Conservation (phyloP, 2,797 vertebrate species). For the Fistularia tabacaria region DNA sequence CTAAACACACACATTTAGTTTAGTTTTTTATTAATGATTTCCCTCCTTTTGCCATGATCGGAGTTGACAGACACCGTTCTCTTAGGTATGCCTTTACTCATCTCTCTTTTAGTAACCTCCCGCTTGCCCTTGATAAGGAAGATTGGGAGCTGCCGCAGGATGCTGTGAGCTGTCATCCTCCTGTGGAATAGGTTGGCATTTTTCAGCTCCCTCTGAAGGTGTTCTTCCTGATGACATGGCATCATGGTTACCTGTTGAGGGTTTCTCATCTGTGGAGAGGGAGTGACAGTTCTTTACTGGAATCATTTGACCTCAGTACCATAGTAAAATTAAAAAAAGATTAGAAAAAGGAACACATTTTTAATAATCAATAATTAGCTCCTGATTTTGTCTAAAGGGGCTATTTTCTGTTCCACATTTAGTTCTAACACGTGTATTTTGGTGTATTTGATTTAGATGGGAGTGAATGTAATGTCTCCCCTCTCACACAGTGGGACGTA, state of each 20-base stretch:
- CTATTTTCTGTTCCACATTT: too few relatives aligned
- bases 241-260: constrained; percentile 23
- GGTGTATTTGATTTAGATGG: too few relatives aligned
- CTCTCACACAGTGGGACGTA: too few relatives aligned
- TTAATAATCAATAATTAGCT: too few relatives aligned
- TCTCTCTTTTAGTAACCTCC: constrained; percentile 48
- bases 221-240: constrained; percentile 36
- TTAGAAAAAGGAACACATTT: too few relatives aligned
- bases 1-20: too few relatives aligned
- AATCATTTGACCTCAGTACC: background rate
- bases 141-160: constrained; percentile 70
- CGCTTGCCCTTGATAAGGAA: constrained; percentile 76
- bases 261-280: constrained; percentile 66
- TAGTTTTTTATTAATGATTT: too few relatives aligned
- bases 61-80: background rate
- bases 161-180: constrained; percentile 65
- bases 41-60: too few relatives aligned
- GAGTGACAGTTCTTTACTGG: background rate
- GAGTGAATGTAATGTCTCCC: too few relatives aligned
- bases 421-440: too few relatives aligned
- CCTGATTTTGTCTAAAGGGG: too few relatives aligned
- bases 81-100: background rate
- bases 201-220: constrained; percentile 49
- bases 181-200: constrained; percentile 59
- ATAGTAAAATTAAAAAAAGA: too few relatives aligned